Conservation (phyloP, 2,888 invertebrate species). For the Limnephilus rhombicus region DNA sequence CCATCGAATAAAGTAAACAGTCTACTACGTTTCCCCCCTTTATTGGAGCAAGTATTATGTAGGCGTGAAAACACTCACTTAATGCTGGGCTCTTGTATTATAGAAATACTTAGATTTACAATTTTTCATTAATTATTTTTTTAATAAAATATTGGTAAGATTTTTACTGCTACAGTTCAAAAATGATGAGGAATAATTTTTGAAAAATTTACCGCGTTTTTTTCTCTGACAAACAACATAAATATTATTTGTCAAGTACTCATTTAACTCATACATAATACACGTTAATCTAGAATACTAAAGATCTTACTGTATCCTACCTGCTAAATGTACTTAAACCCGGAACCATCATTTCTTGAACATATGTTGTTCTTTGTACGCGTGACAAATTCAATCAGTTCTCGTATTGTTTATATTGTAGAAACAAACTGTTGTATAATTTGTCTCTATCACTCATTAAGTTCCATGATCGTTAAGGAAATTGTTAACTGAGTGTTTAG, state of each 20-base stretch:
- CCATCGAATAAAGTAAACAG: conserved; percentile 45
- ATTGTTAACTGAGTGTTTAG: conserved; percentile 59
- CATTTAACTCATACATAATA: not conserved
- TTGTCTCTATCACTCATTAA: conserved; percentile 7
- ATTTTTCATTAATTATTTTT: conserved; percentile 51
- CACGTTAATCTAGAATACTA: not conserved
- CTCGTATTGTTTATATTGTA: not conserved
- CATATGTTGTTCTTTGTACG: conserved; percentile 38
- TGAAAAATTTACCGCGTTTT: not conserved
- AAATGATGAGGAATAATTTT: conserved; percentile 37
- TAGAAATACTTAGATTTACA: conserved; percentile 37
- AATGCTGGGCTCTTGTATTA: conserved; percentile 49
- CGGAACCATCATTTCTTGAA: conserved; percentile 50
- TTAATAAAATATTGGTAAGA: conserved; percentile 44
- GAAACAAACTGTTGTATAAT: conserved; percentile 7
- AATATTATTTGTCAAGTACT: not conserved
- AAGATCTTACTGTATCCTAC: conserved; percentile 46
- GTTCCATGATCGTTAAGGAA: conserved; percentile 40
- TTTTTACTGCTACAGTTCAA: conserved; percentile 48
- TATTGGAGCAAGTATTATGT: conserved; percentile 16
- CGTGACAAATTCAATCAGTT: not conserved
- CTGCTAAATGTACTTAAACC: conserved; percentile 56
- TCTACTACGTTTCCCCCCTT: not conserved
- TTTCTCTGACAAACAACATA: not conserved
- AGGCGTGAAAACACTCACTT: not conserved